Evolutionary conservation across 2,113 vertebrate genomes (phyloP).

Genomic region (Platichthys flesus): DNA sequence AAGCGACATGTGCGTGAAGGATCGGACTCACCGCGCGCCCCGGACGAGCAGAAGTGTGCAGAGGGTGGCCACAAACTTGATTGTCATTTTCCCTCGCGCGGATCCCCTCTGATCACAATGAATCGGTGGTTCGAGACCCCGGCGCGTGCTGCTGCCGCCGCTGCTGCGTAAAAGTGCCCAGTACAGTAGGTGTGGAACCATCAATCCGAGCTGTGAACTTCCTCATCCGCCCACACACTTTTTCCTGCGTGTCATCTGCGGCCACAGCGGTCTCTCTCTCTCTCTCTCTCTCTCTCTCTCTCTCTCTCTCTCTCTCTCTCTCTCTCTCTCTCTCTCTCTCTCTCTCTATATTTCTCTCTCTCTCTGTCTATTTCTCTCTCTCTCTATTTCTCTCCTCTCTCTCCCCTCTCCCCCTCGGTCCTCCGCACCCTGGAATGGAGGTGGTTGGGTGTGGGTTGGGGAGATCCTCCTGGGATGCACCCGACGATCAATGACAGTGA

Average conservation of each 20-base stretch:
- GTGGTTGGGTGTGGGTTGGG: background rate
- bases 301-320: no score
- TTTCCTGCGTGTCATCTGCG: slow-evolving; percentile 59
- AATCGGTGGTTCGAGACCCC: slow-evolving; percentile 35
- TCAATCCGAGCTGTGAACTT: slow-evolving; percentile 72
- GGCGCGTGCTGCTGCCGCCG: slow-evolving; percentile 20
- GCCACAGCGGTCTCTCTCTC: slow-evolving; percentile 24
- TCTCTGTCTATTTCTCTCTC: background rate
- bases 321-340: background rate
- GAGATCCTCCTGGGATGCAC: slow-evolving; percentile 55
- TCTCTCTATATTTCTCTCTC: background rate
- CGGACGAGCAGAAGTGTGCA: slow-evolving; percentile 56
- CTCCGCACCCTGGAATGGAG: slow-evolving; percentile 4
- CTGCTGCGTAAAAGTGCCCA: slow-evolving; percentile 51
- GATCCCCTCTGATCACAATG: slow-evolving; percentile 41
- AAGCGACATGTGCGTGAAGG: background rate
- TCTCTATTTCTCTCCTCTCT: background rate
- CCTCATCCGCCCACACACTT: slow-evolving; percentile 73
- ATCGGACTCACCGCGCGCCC: slow-evolving; percentile 69
- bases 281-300: background rate
- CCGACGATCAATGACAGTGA: slow-evolving; percentile 44
- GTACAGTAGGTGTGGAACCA: slow-evolving; percentile 55
- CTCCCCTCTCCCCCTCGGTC: background rate
- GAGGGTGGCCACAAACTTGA: slow-evolving; percentile 65
- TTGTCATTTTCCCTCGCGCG: slow-evolving; percentile 72